Conservation (phyloP, 2,888 invertebrate species). For the Sphaerolaimus hirsutus region DNA sequence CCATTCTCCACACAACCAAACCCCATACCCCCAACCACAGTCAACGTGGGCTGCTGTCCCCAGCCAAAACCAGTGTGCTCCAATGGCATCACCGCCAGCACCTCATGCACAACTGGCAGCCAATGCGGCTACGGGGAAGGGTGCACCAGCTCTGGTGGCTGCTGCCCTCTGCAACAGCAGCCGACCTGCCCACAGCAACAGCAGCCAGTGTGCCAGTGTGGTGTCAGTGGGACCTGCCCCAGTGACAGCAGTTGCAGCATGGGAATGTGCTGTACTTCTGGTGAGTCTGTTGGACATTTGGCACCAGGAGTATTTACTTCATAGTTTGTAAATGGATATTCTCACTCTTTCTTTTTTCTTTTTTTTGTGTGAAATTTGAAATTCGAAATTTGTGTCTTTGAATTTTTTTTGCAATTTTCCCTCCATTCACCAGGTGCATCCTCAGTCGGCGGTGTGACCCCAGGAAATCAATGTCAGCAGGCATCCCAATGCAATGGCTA, state of each 20-base stretch:
- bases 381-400: too few species aligned
- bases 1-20: too few species aligned
- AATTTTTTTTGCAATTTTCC: too few species aligned
- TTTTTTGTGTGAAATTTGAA: too few species aligned
- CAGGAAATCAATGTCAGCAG: constrained; percentile 14
- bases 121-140: too few species aligned
- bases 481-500: constrained; percentile 17
- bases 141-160: constrained; percentile 12
- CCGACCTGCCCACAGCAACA: constrained; percentile 15
- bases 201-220: constrained; percentile 22
- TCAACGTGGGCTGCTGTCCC: constrained; percentile 2
- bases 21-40: too few species aligned
- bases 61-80: background rate
- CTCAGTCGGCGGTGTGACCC: constrained; percentile 6
- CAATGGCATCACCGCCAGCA: too few species aligned
- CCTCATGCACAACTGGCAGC: too few species aligned
- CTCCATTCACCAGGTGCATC: background rate
- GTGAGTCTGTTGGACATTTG: constrained; percentile 1
- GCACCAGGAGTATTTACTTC: too few species aligned
- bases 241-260: constrained; percentile 13
- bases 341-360: too few species aligned
- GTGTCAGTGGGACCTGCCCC: constrained; percentile 18
- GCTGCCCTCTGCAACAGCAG: constrained; percentile 19
- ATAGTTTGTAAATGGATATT: too few species aligned
- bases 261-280: constrained; percentile 18